phyloP scores from a whole-genome alignment of 2,888 invertebrate genomes.

The Scaptomyza tumidula region DNA sequence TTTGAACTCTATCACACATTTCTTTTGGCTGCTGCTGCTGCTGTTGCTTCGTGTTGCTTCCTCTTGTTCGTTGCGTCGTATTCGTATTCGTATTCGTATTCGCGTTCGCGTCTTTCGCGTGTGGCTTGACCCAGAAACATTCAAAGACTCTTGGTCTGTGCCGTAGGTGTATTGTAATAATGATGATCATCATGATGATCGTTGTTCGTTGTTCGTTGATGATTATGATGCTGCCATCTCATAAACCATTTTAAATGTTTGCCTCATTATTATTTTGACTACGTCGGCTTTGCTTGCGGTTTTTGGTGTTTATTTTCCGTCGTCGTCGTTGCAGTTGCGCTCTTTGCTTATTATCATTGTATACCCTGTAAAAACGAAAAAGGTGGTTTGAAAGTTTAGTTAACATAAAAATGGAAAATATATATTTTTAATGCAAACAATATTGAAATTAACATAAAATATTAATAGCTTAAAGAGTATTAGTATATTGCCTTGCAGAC shows the following conservation, averaged over 20 bases:
- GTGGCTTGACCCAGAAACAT: constrained; percentile 72
- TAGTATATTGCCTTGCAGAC: too few relatives aligned
- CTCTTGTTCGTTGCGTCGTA: constrained; percentile 7
- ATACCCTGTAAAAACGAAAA: constrained; percentile 31
- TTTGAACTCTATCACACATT: constrained; percentile 73
- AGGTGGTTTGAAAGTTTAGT: too few relatives aligned
- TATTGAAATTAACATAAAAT: too few relatives aligned
- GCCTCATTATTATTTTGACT: constrained; percentile 77
- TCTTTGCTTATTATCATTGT: constrained; percentile 13
- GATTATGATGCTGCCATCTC: constrained; percentile 53
- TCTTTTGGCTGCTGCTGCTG: constrained; percentile 21
- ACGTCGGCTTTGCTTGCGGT: constrained; percentile 65
- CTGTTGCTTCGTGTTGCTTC: constrained; percentile 8
- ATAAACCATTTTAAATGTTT: constrained; percentile 79
- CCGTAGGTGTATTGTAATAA: constrained; percentile 64
- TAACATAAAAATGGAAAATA: too few relatives aligned
- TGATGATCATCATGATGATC: constrained; percentile 20
- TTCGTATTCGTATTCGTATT: neutral
- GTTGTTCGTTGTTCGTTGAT: constrained; percentile 9
- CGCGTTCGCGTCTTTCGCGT: constrained; percentile 45
- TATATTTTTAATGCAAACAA: too few relatives aligned
- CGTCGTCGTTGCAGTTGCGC: constrained; percentile 35
- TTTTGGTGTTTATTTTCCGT: constrained; percentile 67
- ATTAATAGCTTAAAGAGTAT: too few relatives aligned
- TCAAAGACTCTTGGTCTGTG: constrained; percentile 48